Base-by-base conservation (phyloP, 1,140 invertebrate genomes). In the Aradophagus sp. region DNA sequence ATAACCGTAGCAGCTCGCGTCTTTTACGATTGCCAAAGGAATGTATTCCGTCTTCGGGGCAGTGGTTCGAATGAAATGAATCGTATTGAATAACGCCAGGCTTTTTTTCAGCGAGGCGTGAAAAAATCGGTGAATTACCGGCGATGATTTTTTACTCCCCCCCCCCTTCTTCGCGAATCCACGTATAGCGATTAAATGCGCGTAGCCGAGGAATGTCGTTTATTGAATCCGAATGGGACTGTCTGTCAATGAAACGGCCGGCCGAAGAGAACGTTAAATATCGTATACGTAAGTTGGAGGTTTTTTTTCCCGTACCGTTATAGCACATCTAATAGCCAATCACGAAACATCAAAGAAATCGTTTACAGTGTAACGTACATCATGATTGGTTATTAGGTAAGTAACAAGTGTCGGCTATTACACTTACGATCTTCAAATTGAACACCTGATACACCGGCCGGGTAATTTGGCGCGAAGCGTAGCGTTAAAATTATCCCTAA, bases 321-420 rank as follows among this genome's bases (percentile, higher is more conserved):
- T 32, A 50, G 3, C 31, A 15, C 16, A 8, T 41, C 34, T 55
- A 55, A 55, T 34, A 42, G 31, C 32, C 44, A 58, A 52, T 58
- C 44, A 56, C n/a, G 52, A 19, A 10, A n/a, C 27, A 47, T 47
- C 34, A 36, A 48, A 38, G 53, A 42, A 67, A 38, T 44, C 31
- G 45, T 26, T 52, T 67, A 67, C 53, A 58, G 38, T 58, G 31
- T 67, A 52, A 58, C 15, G 29, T n/a, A 34, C 44, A 14, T 38
- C 11, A 6, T 42, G 44, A 66, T 56, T 44, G 62, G 47, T 38
- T 67, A 53, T 67, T 68, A 59, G 32, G 11, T 23, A 52, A 12
- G 27, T 67, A 67, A 67, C 55, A 53, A 67, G 53, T 67, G 63
- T 59, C 39, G 53, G 55, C 27, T 59, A 67, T 59, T 67, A 68